Conservation (phyloP, 1,140 invertebrate species). For the Meloidogyne exigua region DNA sequence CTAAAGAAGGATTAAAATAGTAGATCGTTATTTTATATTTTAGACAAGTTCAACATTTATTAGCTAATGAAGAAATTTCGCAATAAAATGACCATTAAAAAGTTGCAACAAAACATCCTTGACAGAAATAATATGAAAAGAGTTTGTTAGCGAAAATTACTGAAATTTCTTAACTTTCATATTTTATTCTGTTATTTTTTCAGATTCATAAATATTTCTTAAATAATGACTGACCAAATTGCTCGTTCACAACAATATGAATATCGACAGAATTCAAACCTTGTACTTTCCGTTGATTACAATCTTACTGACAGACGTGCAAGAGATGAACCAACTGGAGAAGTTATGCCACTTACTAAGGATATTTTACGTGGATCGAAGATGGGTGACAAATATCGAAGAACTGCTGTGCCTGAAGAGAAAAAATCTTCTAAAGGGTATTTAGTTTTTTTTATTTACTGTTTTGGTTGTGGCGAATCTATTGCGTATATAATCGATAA, state of each 20-base stretch:
- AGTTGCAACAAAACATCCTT: too few species aligned
- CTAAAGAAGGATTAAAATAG: too few species aligned
- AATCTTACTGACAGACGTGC: constrained; percentile 91
- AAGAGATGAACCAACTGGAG: constrained; percentile 97
- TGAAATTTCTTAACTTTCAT: too few species aligned
- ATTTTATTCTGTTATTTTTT: too few species aligned
- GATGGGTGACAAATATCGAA: constrained; percentile 90
- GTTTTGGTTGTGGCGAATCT: too few species aligned
- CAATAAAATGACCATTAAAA: too few species aligned
- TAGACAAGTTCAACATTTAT: too few species aligned
- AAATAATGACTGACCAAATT: constrained; percentile 86
- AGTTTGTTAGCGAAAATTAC: too few species aligned
- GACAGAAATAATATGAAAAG: too few species aligned
- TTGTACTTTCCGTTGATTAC: constrained; percentile 98
- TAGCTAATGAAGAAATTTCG: too few species aligned
- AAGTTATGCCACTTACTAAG: constrained; percentile 84
- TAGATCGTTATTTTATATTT: too few species aligned
- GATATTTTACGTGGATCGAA: constrained; percentile 85
- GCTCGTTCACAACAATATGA: constrained; percentile 96
- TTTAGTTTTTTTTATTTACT: neutral
- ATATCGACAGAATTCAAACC: constrained; percentile 99
- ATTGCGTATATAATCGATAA: too few species aligned
- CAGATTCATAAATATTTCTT: neutral
- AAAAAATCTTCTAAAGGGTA: constrained; percentile 79
- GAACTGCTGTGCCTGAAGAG: constrained; percentile 74